These are phyloP conservation scores for Atherinomorus stipes DNA, from an alignment of 2,113 vertebrate species.

Conservation along the genomic window DNA sequence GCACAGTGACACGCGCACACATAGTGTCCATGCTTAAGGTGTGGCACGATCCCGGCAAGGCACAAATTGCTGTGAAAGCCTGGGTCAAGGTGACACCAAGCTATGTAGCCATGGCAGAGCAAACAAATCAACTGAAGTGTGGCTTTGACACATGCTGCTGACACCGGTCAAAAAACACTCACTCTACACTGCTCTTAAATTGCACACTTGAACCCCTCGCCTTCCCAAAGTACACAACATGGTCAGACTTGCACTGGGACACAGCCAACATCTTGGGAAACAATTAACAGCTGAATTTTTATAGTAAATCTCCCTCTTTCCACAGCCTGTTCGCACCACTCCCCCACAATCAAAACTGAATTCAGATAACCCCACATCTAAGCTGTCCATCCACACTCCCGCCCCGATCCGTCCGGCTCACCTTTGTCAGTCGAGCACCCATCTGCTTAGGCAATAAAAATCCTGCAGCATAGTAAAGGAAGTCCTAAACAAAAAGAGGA, in stretches of 20 bases:
- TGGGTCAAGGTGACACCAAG: constrained; percentile 68
- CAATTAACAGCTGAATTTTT: constrained; percentile 25
- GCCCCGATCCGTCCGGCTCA: constrained; percentile 58
- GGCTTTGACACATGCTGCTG: constrained; percentile 32
- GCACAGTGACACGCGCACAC: neutral
- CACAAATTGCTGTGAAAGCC: constrained; percentile 36
- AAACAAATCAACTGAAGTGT: constrained; percentile 26
- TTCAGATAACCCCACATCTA: constrained; percentile 5
- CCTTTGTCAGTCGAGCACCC: constrained; percentile 71
- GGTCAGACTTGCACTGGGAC: constrained; percentile 22
- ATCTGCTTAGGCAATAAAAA: constrained; percentile 68
- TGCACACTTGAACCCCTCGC: constrained; percentile 51
- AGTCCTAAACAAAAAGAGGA: constrained; percentile 57
- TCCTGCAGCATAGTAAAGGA: constrained; percentile 74
- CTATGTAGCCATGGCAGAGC: constrained; percentile 29
- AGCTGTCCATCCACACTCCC: constrained; percentile 5
- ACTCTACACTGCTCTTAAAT: constrained; percentile 44
- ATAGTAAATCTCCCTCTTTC: neutral
- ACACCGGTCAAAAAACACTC: constrained; percentile 36
- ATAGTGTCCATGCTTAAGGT: constrained; percentile 37
- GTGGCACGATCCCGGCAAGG: constrained; percentile 50
- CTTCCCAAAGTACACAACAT: constrained; percentile 47
- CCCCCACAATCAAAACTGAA: constrained; percentile 30
- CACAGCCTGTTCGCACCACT: constrained; percentile 27
- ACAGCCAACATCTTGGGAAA: constrained; percentile 29